These are phyloP conservation scores for Cephus sareptanus DNA, from an alignment of 2,888 invertebrate genomes.

Conservation along the genomic window DNA sequence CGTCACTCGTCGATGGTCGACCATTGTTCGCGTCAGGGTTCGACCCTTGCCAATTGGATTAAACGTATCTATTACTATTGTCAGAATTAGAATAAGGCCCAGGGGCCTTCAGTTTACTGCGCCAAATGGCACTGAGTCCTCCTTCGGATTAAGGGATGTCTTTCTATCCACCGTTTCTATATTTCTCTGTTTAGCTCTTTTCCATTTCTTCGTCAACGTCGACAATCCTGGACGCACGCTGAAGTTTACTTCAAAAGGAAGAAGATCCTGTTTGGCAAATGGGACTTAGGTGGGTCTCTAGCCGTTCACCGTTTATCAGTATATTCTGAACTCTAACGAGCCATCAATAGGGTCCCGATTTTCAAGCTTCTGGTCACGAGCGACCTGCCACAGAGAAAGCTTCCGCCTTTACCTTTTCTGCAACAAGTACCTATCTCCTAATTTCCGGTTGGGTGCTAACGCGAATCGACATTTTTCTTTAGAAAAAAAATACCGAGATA, in stretches of 20 bases:
- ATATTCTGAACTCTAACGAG: not conserved
- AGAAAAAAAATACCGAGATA: too few species aligned
- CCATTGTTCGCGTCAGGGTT: conserved; percentile 33
- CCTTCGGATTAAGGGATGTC: too few species aligned
- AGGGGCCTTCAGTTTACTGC: not conserved
- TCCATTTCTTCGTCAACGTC: conserved; percentile 10
- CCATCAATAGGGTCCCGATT: not conserved
- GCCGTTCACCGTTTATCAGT: not conserved
- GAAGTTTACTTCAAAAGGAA: too few species aligned
- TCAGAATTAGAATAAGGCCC: conserved; percentile 17
- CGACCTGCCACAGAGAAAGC: too few species aligned
- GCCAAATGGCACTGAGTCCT: conserved; percentile 22
- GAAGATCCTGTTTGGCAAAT: too few species aligned
- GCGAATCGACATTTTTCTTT: too few species aligned
- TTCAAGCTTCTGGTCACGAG: too few species aligned
- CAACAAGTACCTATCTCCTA: too few species aligned
- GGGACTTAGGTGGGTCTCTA: not conserved
- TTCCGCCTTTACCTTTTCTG: too few species aligned
- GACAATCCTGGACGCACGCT: not conserved
- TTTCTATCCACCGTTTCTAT: too few species aligned
- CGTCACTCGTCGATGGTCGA: conserved; percentile 27
- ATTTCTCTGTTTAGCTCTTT: too few species aligned
- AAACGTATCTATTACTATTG: conserved; percentile 65
- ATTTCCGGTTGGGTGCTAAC: too few species aligned
- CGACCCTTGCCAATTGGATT: conserved; percentile 59